Conservation (phyloP, 2,888 invertebrate species). For the Acanthosepion pharaonis region DNA sequence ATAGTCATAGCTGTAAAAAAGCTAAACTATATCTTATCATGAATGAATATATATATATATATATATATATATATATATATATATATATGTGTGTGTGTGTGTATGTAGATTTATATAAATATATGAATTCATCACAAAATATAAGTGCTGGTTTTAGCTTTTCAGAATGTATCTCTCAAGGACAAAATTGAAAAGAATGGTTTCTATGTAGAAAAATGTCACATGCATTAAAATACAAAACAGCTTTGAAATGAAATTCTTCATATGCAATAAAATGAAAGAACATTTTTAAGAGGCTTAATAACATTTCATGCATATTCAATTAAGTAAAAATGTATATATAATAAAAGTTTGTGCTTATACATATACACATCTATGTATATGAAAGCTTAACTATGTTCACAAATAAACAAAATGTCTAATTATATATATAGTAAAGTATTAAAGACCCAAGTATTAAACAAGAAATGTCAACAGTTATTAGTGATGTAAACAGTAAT, state of each 20-base stretch:
- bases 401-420: background rate
- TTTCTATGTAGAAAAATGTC: background rate
- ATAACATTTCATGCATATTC: background rate
- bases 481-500: background rate
- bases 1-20: too few relatives aligned
- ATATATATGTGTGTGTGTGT: too few relatives aligned
- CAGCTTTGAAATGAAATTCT: background rate
- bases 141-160: too few relatives aligned
- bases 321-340: background rate
- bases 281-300: background rate
- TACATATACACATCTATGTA: background rate
- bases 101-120: too few relatives aligned
- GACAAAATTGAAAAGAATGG: background rate
- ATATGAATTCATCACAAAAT: too few relatives aligned
- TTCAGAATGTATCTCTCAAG: too few relatives aligned
- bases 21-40: too few relatives aligned
- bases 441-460: background rate
- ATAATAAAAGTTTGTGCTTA: background rate
- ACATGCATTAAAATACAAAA: background rate
- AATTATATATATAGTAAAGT: background rate
- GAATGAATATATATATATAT: too few relatives aligned
- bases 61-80: too few relatives aligned
- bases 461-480: background rate
- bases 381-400: background rate
- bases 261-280: background rate